Evolutionary conservation across 2,797 vertebrate species (phyloP), one percentile per base, ranked within the genome.

Genomic region (Melanotaenia boesemani): DNA sequence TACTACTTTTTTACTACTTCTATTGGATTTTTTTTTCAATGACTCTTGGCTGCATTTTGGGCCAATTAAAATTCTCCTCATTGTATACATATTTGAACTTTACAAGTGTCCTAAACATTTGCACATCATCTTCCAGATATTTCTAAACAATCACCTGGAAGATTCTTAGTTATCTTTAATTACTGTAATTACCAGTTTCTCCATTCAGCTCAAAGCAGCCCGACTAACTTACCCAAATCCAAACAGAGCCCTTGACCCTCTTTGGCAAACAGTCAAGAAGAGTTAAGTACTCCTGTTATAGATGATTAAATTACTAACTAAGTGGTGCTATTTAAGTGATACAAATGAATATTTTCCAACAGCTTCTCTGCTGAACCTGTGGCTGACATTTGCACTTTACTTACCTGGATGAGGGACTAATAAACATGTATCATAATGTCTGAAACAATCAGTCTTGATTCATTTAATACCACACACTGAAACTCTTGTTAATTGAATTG

Each of bases 351-450:
- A 8, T 61, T 63, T 76, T 65, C 24, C 44, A 77, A 71, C 73
- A 77, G 34, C 16, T 67, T 82, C 61, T 82, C 50, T 81, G 70
- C 67, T 82, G 68, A 89, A 85, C 72, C 81, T 85, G 76, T 90
- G 85, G 86, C 89, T 76, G 74, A 89, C 74, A 84, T 87, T 89
- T 93, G 94, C 94, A 95, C 94, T 95, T 95, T 95, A 95, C 79
- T 82, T 79, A 44, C 85, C 67, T 76, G 74, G 72, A 88, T 80
- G 78, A 78, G 84, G 80, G 85, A 88, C 85, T 76, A 88, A 89
- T 84, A 85, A 83, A 84, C 61, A 9, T 78, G 30, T 83, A 41
- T 82, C 60, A 80, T 63, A 68, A 77, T 69, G 86, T 66, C 71
- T 55, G 28, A 76, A 76, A 61, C 39, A 6, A 26, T 74, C 32